These are phyloP conservation scores for Lasioglossum leucozonium DNA, from an alignment of 2,888 invertebrate species.

Conservation along the genomic window DNA sequence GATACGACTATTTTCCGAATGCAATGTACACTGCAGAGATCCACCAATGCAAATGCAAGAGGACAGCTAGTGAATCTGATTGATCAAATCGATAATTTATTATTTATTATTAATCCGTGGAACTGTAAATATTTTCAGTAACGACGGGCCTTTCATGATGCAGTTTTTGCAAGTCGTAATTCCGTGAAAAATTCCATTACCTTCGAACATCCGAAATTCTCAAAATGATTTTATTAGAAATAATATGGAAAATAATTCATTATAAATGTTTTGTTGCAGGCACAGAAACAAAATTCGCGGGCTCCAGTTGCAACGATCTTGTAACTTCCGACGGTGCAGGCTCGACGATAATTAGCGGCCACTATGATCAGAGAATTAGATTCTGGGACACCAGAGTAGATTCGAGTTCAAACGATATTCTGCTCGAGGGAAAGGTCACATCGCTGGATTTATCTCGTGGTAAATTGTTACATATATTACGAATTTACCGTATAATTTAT, in stretches of 20 bases:
- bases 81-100: neutral
- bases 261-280: slow-evolving; percentile 85
- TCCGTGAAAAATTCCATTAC: too few relatives aligned
- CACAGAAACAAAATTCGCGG: slow-evolving; percentile 97
- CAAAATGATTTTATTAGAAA: too few relatives aligned
- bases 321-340: slow-evolving; percentile 95
- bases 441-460: slow-evolving; percentile 97
- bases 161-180: too few relatives aligned
- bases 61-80: neutral
- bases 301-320: slow-evolving; percentile 98
- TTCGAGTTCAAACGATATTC: slow-evolving; percentile 93
- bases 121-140: too few relatives aligned
- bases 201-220: too few relatives aligned
- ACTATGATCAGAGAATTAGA: slow-evolving; percentile 98
- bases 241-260: neutral
- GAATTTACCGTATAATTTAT: neutral
- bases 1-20: neutral
- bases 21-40: neutral
- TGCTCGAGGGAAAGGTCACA: slow-evolving; percentile 96
- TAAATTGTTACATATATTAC: slow-evolving; percentile 82
- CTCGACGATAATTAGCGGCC: slow-evolving; percentile 97
- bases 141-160: too few relatives aligned
- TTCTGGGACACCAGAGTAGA: slow-evolving; percentile 98
- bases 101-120: too few relatives aligned
- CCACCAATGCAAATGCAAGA: neutral